Evolutionary conservation across 2,113 vertebrate genomes (phyloP).

Genomic region (Murina feae): DNA sequence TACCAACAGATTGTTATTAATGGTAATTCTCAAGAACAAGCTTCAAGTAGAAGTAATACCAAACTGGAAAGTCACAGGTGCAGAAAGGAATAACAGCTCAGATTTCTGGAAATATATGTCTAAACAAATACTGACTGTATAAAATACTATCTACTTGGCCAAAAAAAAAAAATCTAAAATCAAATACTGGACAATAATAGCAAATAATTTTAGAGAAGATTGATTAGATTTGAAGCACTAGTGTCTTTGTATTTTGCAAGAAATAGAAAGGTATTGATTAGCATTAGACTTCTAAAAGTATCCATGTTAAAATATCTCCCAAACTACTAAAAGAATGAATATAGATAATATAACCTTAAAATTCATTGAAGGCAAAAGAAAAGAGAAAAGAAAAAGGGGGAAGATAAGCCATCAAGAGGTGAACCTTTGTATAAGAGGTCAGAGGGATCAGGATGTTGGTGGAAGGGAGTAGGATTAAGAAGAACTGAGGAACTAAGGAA

Average conservation of each 20-base stretch:
- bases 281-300: background rate
- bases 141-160: background rate
- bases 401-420: background rate
- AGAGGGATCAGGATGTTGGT: background rate
- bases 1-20: background rate
- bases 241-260: background rate
- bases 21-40: background rate
- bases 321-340: background rate
- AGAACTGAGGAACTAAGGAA: background rate
- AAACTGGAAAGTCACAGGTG: background rate
- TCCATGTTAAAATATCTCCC: background rate
- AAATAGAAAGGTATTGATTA: background rate
- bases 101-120: background rate
- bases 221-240: background rate
- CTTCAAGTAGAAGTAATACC: background rate
- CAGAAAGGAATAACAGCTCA: background rate
- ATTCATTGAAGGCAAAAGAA: background rate
- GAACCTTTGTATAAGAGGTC: background rate
- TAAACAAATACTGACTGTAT: background rate
- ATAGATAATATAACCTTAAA: background rate
- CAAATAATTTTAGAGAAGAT: background rate
- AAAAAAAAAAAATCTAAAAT: background rate
- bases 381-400: background rate
- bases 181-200: background rate
- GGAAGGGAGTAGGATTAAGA: background rate